Evolutionary conservation across 35 echinoderm and acorn worm species (phyloP).

Genomic region (Holothuria glaberrima): DNA sequence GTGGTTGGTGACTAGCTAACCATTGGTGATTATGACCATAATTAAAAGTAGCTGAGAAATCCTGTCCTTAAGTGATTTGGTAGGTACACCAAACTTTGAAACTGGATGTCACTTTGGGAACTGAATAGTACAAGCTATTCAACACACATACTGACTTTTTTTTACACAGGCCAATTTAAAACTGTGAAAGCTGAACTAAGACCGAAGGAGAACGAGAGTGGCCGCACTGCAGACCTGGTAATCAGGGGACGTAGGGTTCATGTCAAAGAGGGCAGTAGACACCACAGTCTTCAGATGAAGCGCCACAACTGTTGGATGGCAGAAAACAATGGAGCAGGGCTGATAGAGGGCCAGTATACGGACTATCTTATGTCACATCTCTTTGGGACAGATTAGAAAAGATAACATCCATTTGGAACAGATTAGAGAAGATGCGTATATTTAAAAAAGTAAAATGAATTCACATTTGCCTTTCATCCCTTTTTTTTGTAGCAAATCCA

Average conservation of each 20-base stretch:
- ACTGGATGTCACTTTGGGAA: no score
- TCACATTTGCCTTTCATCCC: no score
- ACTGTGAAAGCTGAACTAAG: background rate
- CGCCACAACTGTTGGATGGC: slow-evolving; percentile 57
- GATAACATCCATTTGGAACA: slow-evolving; percentile 43
- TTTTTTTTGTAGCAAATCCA: no score
- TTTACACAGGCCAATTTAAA: slow-evolving; percentile 45
- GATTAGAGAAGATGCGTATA: background rate
- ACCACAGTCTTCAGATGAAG: slow-evolving; percentile 28
- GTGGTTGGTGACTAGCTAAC: no score
- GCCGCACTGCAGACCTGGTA: slow-evolving; percentile 39
- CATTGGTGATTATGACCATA: no score
- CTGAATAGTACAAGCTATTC: no score
- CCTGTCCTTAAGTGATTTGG: no score
- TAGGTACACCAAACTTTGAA: no score
- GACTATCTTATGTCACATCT: slow-evolving; percentile 64
- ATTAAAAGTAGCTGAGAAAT: no score
- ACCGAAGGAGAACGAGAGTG: slow-evolving; percentile 22
- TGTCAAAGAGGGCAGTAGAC: slow-evolving; percentile 42
- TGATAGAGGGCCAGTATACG: slow-evolving; percentile 63
- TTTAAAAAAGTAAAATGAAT: no score
- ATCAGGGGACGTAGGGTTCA: slow-evolving; percentile 35
- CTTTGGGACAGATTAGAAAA: slow-evolving; percentile 59
- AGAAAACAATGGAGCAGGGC: slow-evolving; percentile 54
- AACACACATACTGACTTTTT: background rate